These are phyloP conservation scores for Danio kyathit DNA, from an alignment of 2,797 vertebrate species.

Conservation along the genomic window DNA sequence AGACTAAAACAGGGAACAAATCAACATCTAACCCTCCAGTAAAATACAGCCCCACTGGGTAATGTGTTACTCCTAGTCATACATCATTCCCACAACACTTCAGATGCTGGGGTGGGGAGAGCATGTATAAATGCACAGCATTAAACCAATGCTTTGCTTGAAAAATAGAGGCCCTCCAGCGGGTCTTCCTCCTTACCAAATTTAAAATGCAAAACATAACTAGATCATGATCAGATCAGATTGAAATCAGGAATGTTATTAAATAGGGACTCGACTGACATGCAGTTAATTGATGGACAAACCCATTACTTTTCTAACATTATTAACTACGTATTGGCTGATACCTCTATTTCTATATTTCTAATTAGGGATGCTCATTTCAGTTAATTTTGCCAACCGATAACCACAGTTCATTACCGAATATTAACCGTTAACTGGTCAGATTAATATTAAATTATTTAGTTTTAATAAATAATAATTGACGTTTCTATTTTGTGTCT, in stretches of 20 bases:
- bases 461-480: too few species aligned
- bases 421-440: too few species aligned
- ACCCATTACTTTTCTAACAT: too few species aligned
- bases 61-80: constrained; percentile 21
- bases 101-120: neutral
- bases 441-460: too few species aligned
- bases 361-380: too few species aligned
- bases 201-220: neutral
- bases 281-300: neutral
- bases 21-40: constrained; percentile 34
- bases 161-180: neutral
- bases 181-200: neutral
- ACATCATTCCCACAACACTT: constrained; percentile 25
- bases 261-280: too few species aligned
- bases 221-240: neutral
- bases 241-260: neutral
- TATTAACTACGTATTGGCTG: too few species aligned
- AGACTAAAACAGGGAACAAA: constrained; percentile 35
- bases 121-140: neutral
- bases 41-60: constrained; percentile 16
- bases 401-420: too few species aligned
- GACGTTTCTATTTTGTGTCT: too few species aligned
- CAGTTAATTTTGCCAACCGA: too few species aligned
- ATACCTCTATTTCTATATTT: too few species aligned
- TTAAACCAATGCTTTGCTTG: neutral